Evolutionary conservation across 2,797 vertebrate species (phyloP).

Genomic region (Enteromius fasciolatus): DNA sequence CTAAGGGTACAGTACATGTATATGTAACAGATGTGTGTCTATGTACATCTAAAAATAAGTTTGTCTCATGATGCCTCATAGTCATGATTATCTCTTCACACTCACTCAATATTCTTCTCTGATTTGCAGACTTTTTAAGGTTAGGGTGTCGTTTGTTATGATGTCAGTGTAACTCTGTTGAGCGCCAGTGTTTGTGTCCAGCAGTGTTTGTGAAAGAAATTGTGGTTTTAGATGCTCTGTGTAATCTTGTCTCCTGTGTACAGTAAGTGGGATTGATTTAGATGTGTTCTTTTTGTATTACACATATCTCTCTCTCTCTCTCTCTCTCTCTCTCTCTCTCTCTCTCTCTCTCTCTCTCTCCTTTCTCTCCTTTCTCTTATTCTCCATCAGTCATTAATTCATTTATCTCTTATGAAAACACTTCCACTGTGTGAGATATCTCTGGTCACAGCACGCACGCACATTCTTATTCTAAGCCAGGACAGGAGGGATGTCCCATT

Average conservation of each 20-base stretch:
- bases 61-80: too few species aligned
- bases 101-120: neutral
- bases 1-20: neutral
- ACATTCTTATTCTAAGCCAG: neutral
- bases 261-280: slow-evolving; percentile 3
- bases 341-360: neutral
- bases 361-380: neutral
- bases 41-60: too few species aligned
- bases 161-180: neutral
- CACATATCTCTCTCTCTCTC: neutral
- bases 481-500: slow-evolving; percentile 1
- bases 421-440: neutral
- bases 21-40: too few species aligned
- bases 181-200: neutral
- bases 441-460: neutral
- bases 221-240: neutral
- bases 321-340: neutral
- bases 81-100: too few species aligned
- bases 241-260: neutral
- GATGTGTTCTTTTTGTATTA: neutral
- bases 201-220: neutral
- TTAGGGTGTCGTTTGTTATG: neutral
- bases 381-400: neutral
- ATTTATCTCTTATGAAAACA: neutral
- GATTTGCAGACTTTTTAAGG: neutral